Evolutionary conservation across 2,113 vertebrate genomes (phyloP).

Genomic region (Microcebus jonahi): DNA sequence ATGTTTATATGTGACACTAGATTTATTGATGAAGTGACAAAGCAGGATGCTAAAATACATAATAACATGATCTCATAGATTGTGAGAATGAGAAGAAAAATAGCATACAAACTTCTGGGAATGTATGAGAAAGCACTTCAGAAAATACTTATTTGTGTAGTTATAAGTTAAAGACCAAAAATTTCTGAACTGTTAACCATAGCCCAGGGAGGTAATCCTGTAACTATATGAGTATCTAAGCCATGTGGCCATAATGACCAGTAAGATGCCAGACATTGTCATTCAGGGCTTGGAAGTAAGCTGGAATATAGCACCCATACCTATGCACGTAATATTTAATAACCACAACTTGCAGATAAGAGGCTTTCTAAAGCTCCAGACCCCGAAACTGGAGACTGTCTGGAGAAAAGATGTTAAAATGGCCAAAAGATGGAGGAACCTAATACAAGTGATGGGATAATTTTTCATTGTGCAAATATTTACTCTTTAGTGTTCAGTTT

Average conservation of each 20-base stretch:
- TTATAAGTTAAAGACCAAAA: not conserved
- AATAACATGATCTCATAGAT: not conserved
- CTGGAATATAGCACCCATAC: not conserved
- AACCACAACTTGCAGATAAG: not conserved
- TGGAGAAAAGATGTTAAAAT: not conserved
- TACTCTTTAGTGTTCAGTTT: not conserved
- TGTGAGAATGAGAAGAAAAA: not conserved
- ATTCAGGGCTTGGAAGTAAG: not conserved
- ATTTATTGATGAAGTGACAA: not conserved
- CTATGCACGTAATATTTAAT: not conserved
- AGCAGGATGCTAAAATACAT: not conserved
- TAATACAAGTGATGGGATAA: not conserved
- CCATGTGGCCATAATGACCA: not conserved
- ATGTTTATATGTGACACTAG: not conserved
- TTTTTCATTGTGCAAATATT: not conserved
- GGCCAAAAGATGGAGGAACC: not conserved
- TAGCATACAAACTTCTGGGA: not conserved
- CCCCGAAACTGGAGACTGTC: not conserved
- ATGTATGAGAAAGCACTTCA: not conserved
- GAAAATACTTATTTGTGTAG: not conserved
- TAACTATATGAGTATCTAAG: not conserved
- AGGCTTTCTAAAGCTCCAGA: not conserved
- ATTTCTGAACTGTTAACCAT: not conserved
- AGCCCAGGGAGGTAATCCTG: not conserved
- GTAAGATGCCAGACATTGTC: not conserved